These are phyloP conservation scores for Lacerta agilis DNA, from an alignment of 2,797 vertebrate species.

Conservation along the genomic window DNA sequence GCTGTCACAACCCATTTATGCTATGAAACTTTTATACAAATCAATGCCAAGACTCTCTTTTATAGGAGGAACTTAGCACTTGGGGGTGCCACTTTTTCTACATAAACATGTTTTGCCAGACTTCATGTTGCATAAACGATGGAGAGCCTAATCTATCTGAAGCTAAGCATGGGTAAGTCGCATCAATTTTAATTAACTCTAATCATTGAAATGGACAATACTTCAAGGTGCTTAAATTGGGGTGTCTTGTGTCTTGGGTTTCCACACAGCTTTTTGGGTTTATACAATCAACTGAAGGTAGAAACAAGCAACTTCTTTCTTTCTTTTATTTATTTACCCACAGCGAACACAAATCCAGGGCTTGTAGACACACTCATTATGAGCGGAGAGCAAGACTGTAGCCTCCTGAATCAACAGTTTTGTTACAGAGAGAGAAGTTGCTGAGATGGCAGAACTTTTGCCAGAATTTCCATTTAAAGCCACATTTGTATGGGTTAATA, in stretches of 20 bases:
- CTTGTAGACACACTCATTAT: conserved; percentile 9
- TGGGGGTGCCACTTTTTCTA: neutral
- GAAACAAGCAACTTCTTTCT: conserved; percentile 31
- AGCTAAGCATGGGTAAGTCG: neutral
- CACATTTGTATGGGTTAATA: neutral
- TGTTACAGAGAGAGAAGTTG: neutral
- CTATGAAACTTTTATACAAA: too few relatives aligned
- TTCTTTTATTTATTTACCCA: conserved; percentile 11
- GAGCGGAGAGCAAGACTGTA: conserved; percentile 8
- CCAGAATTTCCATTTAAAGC: conserved; percentile 14
- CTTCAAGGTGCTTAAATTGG: neutral
- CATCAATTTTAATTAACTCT: neutral
- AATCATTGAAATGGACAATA: neutral
- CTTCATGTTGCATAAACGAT: neutral
- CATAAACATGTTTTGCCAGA: neutral
- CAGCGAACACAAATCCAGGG: conserved; percentile 8
- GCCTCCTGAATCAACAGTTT: conserved; percentile 14
- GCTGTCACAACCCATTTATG: neutral
- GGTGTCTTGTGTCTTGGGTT: neutral
- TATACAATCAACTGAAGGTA: neutral
- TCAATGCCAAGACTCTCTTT: neutral
- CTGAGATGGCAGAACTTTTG: conserved; percentile 28
- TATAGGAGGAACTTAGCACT: neutral
- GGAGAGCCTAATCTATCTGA: neutral
- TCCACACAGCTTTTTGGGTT: neutral